Evolutionary conservation across 1,140 invertebrate genomes (phyloP).

Genomic region (Ladona fulva): DNA sequence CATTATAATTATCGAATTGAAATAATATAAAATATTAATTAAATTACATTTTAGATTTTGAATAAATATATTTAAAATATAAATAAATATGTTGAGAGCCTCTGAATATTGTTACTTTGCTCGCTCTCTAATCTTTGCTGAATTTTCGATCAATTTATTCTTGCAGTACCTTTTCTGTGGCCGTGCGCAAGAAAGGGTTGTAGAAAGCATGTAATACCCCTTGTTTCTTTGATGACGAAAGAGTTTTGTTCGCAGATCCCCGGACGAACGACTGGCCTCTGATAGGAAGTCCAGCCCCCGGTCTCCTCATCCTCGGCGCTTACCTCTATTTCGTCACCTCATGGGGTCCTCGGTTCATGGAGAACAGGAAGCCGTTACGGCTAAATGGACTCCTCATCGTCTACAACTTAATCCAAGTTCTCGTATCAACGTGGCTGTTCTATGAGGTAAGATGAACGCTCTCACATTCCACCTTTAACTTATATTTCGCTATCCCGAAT

Average conservation of each 20-base stretch:
- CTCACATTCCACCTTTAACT: too few species aligned
- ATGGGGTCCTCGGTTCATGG: conserved; percentile 71
- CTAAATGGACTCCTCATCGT: conserved; percentile 64
- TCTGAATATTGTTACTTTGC: too few species aligned
- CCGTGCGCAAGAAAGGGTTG: conserved; percentile 12
- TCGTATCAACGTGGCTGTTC: conserved; percentile 64
- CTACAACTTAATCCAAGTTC: conserved; percentile 74
- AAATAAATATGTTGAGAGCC: too few species aligned
- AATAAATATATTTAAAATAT: too few species aligned
- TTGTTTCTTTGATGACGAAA: too few species aligned
- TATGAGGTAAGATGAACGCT: conserved; percentile 58
- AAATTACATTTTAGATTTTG: too few species aligned
- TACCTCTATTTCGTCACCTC: conserved; percentile 63
- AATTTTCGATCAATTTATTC: too few species aligned
- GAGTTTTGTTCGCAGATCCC: conserved; percentile 53
- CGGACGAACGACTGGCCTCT: conserved; percentile 79
- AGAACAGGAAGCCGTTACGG: conserved; percentile 65
- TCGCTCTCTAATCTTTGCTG: too few species aligned
- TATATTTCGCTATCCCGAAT: too few species aligned
- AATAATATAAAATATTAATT: too few species aligned
- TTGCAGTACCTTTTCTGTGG: too few species aligned
- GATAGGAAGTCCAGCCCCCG: conserved; percentile 65
- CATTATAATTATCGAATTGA: too few species aligned
- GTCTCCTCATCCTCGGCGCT: conserved; percentile 53
- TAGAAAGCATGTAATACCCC: conserved; percentile 18